Base-by-base conservation (phyloP, 2,113 vertebrate species). In the Guaruba guarouba region DNA sequence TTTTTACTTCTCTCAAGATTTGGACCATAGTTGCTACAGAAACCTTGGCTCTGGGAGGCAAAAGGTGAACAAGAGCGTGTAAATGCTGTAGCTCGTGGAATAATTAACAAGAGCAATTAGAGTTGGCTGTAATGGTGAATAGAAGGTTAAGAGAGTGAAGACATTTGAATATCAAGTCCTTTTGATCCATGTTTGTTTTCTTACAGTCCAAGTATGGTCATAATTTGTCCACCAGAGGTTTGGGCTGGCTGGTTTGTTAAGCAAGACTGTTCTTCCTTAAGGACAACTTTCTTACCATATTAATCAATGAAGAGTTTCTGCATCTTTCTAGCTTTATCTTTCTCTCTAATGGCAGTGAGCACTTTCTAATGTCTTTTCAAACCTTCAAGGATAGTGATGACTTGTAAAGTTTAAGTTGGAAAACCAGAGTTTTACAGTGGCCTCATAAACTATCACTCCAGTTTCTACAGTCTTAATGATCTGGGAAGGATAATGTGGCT, bases 291-390 rank as follows among this genome's bases (percentile, higher is more conserved):
- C 71, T 31, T 68, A 41, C 69, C 33, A 7, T 67, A 46, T 0
- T 67, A 85, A 88, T 18, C 59, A 41, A 6, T n/a, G 11, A 55
- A 49, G 29, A 91, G 22, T 52, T 91, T 68, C 35, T 59, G n/a
- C 6, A 4, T 90, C 74, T 85, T 83, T 73, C 54, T 51, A 29
- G 13, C 51, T 67, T 86, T 93, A 33, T 80, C 63, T 93, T 59
- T 3, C 84, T 78, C 17, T 89, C n/a, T 80, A 41, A 59, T 49
- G 44, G 25, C 57, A 71, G 16, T 43, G 49, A 73, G 15, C 44
- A 9, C 49, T 92, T 88, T 57, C 64, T 93, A 33, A 55, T 64
- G 49, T 93, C 2, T 88, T 71, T 86, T 88, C 44, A 86, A 89
- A 41, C 7, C 24, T 92, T 81, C 71, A 64, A 88, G 59, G 62